Conservation (phyloP, 1,140 invertebrate genomes). For the Capitella teleta region DNA sequence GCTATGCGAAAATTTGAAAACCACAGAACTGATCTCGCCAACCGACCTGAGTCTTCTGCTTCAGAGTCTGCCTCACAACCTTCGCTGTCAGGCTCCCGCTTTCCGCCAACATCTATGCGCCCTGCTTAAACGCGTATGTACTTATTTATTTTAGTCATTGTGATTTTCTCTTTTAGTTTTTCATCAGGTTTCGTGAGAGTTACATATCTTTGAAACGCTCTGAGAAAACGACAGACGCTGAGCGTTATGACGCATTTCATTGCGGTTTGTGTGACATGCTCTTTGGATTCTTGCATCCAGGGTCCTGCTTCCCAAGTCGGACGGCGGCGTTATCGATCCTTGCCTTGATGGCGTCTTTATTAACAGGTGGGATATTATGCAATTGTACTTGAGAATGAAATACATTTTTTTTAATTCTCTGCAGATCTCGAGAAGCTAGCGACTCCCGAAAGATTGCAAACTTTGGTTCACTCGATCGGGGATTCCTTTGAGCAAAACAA, state of each 20-base stretch:
- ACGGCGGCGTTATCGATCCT: no score
- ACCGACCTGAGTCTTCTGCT: conserved; percentile 57
- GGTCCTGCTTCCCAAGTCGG: no score
- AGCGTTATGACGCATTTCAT: no score
- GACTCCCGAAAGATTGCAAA: conserved; percentile 32
- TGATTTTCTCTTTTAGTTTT: no score
- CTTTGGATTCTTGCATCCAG: no score
- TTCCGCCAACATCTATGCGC: conserved; percentile 43
- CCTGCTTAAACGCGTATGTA: conserved; percentile 45
- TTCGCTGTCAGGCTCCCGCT: conserved; percentile 56
- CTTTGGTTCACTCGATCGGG: conserved; percentile 50
- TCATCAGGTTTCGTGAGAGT: no score
- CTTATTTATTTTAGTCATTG: no score
- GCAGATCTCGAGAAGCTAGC: conserved; percentile 12
- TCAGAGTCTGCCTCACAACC: conserved; percentile 58
- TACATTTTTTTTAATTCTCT: conserved; percentile 4
- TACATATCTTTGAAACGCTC: no score
- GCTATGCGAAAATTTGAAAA: conserved; percentile 62
- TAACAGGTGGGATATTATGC: no score
- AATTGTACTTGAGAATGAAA: not conserved
- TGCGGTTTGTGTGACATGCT: no score
- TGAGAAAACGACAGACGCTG: no score
- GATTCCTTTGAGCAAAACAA: conserved; percentile 75
- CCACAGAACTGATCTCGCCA: conserved; percentile 52
- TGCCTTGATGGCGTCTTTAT: no score